Base-by-base conservation (phyloP, 2,113 vertebrate species). In the Pterocles orientalis region DNA sequence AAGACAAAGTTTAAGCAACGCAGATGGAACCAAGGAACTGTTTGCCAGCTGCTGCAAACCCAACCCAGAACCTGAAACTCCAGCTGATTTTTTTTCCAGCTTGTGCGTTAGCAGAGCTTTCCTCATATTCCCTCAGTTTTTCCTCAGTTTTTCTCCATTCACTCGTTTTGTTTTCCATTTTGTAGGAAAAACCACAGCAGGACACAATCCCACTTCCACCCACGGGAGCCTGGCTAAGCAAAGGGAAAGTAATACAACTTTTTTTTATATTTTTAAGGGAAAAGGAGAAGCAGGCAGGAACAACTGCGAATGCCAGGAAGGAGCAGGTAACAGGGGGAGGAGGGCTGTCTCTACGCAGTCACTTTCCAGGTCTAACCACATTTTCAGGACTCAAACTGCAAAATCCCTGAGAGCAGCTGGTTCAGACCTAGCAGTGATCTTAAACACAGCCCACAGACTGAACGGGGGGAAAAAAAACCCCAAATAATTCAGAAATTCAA, bases 1-100 rank as follows among this genome's bases (percentile, higher is more conserved):
- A 34, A 69, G 66, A 47, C 84, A 57, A 82, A 82, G 61, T 85
- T 97, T 94, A 91, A 88, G 91, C 81, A 79, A 82, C 14, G 16
- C 83, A 94, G 75, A 89, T 31, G 47, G 87, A 92, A 89, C 65
- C 81, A 79, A 21, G 61, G 57, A 65, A 86, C 29, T 4, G 36
- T 75, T 86, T 92, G 92, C 92, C 90, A 96, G 80, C 77, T 34
- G 10, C 80, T 65, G 43, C 58, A 85, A 91, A 95, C 77, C 79
- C 80, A 70, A 86, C 43, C n/a, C 66, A 92, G 65, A 53, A 57
- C 66, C 64, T 41, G 31, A 18, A 92, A 88, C 29, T 95, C 65
- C 78, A 84, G 65, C 33, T 72, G 54, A 6, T n/a, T 77, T 65
- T 83, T 83, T 81, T 88, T 54, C 94, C 92, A 93, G 72, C 36